phyloP scores from a whole-genome alignment of 2,888 invertebrate genomes.

The Volucella inflata region DNA sequence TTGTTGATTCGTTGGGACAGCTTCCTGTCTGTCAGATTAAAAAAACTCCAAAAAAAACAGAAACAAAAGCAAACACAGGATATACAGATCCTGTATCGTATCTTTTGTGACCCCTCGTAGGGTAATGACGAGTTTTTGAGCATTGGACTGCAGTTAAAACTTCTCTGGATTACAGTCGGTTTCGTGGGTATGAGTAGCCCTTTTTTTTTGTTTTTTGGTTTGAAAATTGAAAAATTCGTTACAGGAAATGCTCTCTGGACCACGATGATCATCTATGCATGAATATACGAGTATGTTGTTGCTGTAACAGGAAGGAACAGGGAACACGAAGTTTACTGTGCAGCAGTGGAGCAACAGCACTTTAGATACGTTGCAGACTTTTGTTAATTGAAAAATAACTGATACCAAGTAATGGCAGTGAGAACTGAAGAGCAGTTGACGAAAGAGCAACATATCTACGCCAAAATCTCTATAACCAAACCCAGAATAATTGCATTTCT shows the following conservation, averaged over 20 bases:
- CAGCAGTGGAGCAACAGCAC: too few species aligned
- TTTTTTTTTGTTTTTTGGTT: not conserved
- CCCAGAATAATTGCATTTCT: too few species aligned
- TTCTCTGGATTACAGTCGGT: slow-evolving; percentile 38
- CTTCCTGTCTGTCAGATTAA: slow-evolving; percentile 62
- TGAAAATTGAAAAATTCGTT: slow-evolving; percentile 43
- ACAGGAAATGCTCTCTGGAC: slow-evolving; percentile 22
- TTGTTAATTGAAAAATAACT: too few species aligned
- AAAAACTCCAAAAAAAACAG: not conserved
- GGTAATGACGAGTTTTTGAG: slow-evolving; percentile 49
- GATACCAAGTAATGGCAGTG: too few species aligned
- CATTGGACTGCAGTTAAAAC: slow-evolving; percentile 53
- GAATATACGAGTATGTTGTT: too few species aligned
- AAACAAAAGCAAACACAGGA: slow-evolving; percentile 1
- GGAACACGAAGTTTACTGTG: too few species aligned
- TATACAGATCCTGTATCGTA: slow-evolving; percentile 7
- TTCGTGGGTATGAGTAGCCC: slow-evolving; percentile 9
- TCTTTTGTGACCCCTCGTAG: slow-evolving; percentile 57
- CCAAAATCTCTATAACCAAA: too few species aligned
- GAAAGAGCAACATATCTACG: too few species aligned
- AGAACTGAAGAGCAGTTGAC: too few species aligned
- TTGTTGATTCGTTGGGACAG: slow-evolving; percentile 58
- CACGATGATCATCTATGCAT: too few species aligned
- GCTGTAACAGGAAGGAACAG: too few species aligned
- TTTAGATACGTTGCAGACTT: too few species aligned